Evolutionary conservation across 2,113 vertebrate species (phyloP).

Genomic region (Calidris pugnax): DNA sequence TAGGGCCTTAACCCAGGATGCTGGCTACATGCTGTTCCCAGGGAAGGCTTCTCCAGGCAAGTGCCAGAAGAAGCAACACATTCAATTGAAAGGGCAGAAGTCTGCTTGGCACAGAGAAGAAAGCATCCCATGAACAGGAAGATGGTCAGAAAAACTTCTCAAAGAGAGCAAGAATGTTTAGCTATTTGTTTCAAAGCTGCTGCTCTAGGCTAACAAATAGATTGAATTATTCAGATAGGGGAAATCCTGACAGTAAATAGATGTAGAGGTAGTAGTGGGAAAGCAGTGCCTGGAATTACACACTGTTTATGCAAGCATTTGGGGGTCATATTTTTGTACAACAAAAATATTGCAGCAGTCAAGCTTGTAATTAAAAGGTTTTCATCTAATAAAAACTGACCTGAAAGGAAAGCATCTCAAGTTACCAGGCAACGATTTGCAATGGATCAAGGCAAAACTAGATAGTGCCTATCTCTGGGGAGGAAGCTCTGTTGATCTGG

Average conservation of each 20-base stretch:
- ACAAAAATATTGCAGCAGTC: slow-evolving; percentile 12
- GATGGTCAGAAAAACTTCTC: not conserved
- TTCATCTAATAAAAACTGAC: slow-evolving; percentile 40
- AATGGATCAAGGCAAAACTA: slow-evolving; percentile 46
- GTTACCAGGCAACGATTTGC: slow-evolving; percentile 44
- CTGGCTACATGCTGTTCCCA: not conserved
- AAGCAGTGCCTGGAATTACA: not conserved
- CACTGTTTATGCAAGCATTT: not conserved
- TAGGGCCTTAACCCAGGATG: not conserved
- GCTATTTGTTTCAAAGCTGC: not conserved
- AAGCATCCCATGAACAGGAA: not conserved
- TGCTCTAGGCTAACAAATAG: not conserved
- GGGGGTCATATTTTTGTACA: slow-evolving; percentile 11
- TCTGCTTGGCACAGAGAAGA: not conserved
- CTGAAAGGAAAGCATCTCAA: slow-evolving; percentile 8
- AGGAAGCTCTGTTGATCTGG: slow-evolving; percentile 30
- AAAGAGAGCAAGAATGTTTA: not conserved
- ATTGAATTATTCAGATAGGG: not conserved
- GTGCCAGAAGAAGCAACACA: not conserved
- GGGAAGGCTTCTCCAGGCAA: not conserved
- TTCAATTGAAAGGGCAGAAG: not conserved
- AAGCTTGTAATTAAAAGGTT: slow-evolving; percentile 35
- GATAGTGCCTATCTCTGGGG: slow-evolving; percentile 9
- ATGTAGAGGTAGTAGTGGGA: not conserved
- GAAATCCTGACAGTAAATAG: not conserved